phyloP scores from a whole-genome alignment of 2,888 invertebrate species.

The Teleiodes luculella region DNA sequence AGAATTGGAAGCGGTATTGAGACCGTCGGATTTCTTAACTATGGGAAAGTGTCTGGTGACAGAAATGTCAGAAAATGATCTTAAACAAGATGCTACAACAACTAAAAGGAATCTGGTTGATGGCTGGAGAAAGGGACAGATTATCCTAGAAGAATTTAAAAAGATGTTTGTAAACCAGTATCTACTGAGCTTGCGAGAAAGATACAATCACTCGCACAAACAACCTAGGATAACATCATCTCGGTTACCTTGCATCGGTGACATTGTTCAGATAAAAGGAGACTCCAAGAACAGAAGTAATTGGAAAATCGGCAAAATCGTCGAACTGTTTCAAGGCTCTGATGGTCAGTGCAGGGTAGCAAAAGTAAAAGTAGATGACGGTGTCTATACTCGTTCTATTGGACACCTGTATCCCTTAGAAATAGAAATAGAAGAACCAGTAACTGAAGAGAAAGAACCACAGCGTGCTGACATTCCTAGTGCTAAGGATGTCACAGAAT shows the following conservation, averaged over 20 bases:
- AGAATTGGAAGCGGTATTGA: constrained; percentile 13
- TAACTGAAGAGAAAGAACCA: too few relatives aligned
- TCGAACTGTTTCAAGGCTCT: constrained; percentile 12
- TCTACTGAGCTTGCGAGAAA: constrained; percentile 4
- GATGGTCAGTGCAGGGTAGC: constrained; percentile 20
- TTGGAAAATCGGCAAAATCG: constrained; percentile 23
- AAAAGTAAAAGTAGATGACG: constrained; percentile 10
- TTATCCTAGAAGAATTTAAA: constrained; percentile 10
- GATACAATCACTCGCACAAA: constrained; percentile 10
- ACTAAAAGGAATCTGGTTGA: constrained; percentile 1
- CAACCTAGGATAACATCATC: constrained; percentile 13
- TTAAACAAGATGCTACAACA: not conserved
- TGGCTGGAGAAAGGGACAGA: constrained; percentile 9
- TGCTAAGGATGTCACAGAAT: too few relatives aligned
- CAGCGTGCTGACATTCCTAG: too few relatives aligned
- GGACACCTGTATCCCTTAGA: constrained; percentile 9
- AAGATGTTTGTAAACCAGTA: constrained; percentile 10
- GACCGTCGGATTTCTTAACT: not conserved
- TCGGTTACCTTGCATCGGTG: constrained; percentile 11
- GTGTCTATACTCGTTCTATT: not conserved
- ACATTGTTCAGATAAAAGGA: constrained; percentile 21
- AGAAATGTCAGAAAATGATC: too few relatives aligned
- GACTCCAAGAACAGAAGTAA: constrained; percentile 12
- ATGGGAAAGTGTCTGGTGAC: not conserved
- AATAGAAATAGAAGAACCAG: not conserved